Evolutionary conservation across 2,113 vertebrate genomes (phyloP), one percentile per base, ranked within the genome.

Genomic region (Scopus umbretta): DNA sequence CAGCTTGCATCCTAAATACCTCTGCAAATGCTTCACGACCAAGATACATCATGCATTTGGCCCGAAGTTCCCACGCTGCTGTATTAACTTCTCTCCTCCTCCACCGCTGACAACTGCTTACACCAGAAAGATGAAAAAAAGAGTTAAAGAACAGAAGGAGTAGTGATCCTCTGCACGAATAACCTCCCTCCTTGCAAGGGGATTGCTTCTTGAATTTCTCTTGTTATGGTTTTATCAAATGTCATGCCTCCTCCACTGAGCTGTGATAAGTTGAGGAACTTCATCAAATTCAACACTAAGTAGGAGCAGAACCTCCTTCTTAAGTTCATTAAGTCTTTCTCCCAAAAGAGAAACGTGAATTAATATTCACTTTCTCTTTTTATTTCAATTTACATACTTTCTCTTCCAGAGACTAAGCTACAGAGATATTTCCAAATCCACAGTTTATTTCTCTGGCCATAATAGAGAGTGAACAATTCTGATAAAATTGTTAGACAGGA

Each of bases 241-340:
- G 59, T 32, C 59, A 43, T 0, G 0, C 68, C 83, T 94, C 56
- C 72, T 94, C 58, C 78, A 61, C 70, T 68, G 63, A 93, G 71
- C 65, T 0, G 0, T 53, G 94, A 26, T 84, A 84, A 91, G 36
- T 19, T 53, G 72, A 84, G 92, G 0, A 2, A 81, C 70, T 86
- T 91, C 83, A 82, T 83, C 42, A 86, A 50, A 79, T 85, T 65
- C 86, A 85, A 59, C 61, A 49, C 30, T 53, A 86, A 88, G 83
- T 8, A 96, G 91, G 80, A 92, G 80, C 88, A 94, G 73, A 96
- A 93, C 56, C 88, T 92, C 76, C 81, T 92, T 87, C 91, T 89
- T 74, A 87, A 94, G 82, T 76, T 88, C 36, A 72, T 92, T 80
- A 92, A 87, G 80, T 76, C 70, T 72, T 65, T 80, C 49, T 91